Base-by-base conservation (phyloP, 2,113 vertebrate genomes). In the Aegithalos caudatus region DNA sequence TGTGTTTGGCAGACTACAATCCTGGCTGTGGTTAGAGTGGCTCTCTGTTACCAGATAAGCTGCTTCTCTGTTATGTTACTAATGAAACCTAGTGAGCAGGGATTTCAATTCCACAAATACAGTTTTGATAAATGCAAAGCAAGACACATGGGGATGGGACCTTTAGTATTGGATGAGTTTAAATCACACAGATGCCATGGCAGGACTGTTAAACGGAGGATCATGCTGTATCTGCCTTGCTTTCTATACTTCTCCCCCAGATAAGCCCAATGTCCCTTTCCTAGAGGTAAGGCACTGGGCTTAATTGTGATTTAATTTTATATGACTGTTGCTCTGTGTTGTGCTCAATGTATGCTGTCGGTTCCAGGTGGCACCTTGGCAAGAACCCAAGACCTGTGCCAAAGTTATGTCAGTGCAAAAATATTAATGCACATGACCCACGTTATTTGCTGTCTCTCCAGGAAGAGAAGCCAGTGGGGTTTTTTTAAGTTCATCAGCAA, bases 301-400 rank as follows among this genome's bases (percentile, higher is more conserved):
- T 90, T 69, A 21, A 66, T n/a, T 90, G 79, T 97, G 91, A 92
- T 88, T 93, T 94, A 83, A 97, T 94, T 94, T 88, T 84, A 67
- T 70, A 58, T 78, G 94, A 86, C 88, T 90, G 82, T 78, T 94
- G 72, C 64, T 96, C 88, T 92, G 86, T 90, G 88, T 88, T 81
- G 76, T 94, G 80, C 81, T 94, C 96, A 93, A 84, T 83, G 44
- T 90, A 86, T 84, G 81, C 89, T 96, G 91, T 94, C 3, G 28
- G 73, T 81, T 97, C 91, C 95, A 94, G 95, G 96, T 95, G 94
- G 86, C 94, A 95, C 73, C 77, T 94, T 94, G 89, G 94, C 93
- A 81, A 87, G 81, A 76, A 79, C 11, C 69, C 96, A 94, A 89
- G 69, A 71, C 31, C 70, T 92, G 48, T 89, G 92, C 91, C 94